These are phyloP conservation scores for Ophraella communa DNA, from an alignment of 2,888 invertebrate species.

Conservation along the genomic window DNA sequence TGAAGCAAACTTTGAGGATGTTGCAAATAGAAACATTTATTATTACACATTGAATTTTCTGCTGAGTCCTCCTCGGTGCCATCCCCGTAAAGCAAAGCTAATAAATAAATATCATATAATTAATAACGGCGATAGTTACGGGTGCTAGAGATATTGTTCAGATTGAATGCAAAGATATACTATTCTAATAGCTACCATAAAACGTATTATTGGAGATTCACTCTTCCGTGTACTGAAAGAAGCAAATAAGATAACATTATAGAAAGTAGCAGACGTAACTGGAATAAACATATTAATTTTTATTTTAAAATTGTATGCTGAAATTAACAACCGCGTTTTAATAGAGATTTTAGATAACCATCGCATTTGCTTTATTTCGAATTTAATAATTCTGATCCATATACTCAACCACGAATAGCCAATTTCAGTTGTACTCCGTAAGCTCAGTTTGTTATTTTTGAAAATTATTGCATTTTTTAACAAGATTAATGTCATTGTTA, in stretches of 20 bases:
- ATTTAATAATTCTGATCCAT: neutral
- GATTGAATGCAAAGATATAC: conserved; percentile 24
- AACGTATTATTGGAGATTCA: conserved; percentile 27
- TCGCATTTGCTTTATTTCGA: conserved; percentile 3
- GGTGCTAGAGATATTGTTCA: conserved; percentile 20
- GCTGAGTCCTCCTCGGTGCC: too few relatives aligned
- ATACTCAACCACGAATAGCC: too few relatives aligned
- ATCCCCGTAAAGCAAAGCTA: conserved; percentile 4
- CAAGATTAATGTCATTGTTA: too few relatives aligned
- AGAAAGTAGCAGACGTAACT: conserved; percentile 25
- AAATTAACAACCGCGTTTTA: conserved; percentile 8
- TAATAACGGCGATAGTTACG: conserved; percentile 25
- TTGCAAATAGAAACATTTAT: too few relatives aligned
- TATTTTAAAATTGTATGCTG: conserved; percentile 13
- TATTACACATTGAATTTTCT: too few relatives aligned
- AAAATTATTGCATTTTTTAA: too few relatives aligned
- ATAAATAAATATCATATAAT: conserved; percentile 19
- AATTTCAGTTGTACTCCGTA: too few relatives aligned
- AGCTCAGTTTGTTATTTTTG: too few relatives aligned
- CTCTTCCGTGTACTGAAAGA: conserved; percentile 14
- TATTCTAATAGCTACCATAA: conserved; percentile 21
- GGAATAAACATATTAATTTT: conserved; percentile 1
- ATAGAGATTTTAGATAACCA: neutral
- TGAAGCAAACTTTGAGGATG: too few relatives aligned
- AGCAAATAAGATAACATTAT: conserved; percentile 24